Evolutionary conservation across 2,113 vertebrate genomes (phyloP).

Genomic region (Lasiurus borealis): DNA sequence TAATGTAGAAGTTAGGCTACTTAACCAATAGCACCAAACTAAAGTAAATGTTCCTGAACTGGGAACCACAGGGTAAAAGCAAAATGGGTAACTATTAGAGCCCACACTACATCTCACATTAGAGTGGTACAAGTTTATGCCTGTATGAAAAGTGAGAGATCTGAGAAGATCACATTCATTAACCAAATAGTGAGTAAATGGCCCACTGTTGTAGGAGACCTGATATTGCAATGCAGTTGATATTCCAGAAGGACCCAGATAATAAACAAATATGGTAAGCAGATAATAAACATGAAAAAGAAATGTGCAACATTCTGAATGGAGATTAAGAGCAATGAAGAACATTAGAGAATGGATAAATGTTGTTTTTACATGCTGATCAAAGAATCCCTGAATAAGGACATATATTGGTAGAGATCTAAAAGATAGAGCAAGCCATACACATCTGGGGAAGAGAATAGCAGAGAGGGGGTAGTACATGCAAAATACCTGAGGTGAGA

Average conservation of each 20-base stretch:
- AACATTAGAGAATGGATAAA: background rate
- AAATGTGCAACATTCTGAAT: background rate
- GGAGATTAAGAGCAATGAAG: background rate
- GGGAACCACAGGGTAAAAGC: background rate
- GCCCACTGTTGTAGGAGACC: background rate
- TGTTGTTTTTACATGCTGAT: background rate
- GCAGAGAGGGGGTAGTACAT: fast-evolving
- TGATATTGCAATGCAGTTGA: background rate
- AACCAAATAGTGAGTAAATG: background rate
- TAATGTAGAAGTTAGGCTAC: background rate
- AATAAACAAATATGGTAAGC: background rate
- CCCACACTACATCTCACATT: background rate
- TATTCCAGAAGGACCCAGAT: background rate
- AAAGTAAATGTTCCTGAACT: background rate
- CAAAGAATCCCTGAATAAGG: background rate
- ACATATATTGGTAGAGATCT: background rate
- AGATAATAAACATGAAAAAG: background rate
- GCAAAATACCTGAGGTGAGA: background rate
- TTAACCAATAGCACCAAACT: background rate
- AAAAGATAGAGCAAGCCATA: background rate
- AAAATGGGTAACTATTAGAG: background rate
- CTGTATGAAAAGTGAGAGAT: background rate
- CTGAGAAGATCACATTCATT: background rate
- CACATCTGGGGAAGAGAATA: background rate
- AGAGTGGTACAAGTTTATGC: background rate